Percentiles rank a stretch among this genome's conserved stretches.
Evolutionary conservation across 1,140 invertebrate genomes (phyloP).

Genomic region (Ceratina japonica): DNA sequence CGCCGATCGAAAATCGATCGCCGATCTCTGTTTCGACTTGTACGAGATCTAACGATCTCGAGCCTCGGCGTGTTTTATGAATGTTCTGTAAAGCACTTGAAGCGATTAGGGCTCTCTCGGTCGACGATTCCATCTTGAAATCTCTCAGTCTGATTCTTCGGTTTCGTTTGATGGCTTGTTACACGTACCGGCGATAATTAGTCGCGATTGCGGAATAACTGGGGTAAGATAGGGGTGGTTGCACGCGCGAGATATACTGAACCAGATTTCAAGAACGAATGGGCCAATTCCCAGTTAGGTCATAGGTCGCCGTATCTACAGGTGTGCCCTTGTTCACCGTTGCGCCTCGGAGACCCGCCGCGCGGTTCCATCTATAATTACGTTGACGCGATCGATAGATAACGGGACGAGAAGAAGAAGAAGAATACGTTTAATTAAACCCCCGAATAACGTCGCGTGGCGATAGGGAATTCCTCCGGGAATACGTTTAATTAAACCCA

Average conservation of each 20-base stretch:
- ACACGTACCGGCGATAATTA: constrained; percentile 6
- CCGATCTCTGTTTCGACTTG: no score
- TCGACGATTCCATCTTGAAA: not conserved
- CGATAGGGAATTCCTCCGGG: not conserved
- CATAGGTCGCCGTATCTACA: constrained; percentile 43
- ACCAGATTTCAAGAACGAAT: constrained; percentile 40
- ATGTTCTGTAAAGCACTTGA: no score
- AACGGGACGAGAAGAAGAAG: not conserved
- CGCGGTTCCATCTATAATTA: constrained; percentile 4
- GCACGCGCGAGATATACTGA: constrained; percentile 10
- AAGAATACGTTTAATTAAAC: not conserved
- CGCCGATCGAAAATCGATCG: no score
- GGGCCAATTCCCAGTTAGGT: constrained; percentile 54
- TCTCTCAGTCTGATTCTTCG: not conserved
- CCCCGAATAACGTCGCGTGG: no score
- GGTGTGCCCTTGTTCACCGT: constrained; percentile 5
- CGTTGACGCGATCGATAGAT: not conserved
- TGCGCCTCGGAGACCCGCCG: constrained; percentile 10
- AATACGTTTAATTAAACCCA: not conserved
- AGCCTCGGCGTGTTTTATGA: not conserved
- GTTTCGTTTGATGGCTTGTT: not conserved
- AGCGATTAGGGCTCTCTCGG: not conserved
- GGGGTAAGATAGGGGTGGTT: not conserved
- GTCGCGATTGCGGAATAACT: not conserved
- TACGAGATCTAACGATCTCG: no score